Evolutionary conservation across 2,888 invertebrate species (phyloP).

Genomic region (Octodonta nipae): DNA sequence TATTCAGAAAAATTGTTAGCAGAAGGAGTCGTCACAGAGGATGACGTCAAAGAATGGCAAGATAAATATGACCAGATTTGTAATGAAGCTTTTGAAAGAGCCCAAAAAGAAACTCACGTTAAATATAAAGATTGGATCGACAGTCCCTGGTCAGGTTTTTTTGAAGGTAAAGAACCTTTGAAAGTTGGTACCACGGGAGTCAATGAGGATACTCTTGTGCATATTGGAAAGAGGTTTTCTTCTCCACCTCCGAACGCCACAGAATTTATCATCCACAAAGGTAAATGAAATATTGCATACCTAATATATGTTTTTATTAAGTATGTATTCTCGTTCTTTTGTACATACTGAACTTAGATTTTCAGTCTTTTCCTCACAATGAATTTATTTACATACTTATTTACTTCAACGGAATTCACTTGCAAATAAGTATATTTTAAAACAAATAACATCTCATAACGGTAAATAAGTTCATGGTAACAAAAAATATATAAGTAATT

Average conservation of each 20-base stretch:
- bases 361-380: too few relatives aligned
- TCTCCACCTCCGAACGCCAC: constrained; percentile 74
- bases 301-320: too few relatives aligned
- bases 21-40: constrained; percentile 57
- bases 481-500: too few relatives aligned
- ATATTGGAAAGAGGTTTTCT: constrained; percentile 75
- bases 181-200: constrained; percentile 64
- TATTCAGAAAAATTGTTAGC: constrained; percentile 68
- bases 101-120: constrained; percentile 72
- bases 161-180: constrained; percentile 71
- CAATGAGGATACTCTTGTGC: constrained; percentile 65
- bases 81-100: constrained; percentile 63
- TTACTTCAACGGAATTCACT: too few relatives aligned
- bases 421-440: too few relatives aligned
- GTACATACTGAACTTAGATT: too few relatives aligned
- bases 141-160: constrained; percentile 87
- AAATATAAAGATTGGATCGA: constrained; percentile 92
- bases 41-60: constrained; percentile 66
- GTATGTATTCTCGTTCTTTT: too few relatives aligned
- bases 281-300: too few relatives aligned
- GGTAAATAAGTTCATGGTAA: too few relatives aligned
- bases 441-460: too few relatives aligned
- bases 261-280: constrained; percentile 73
- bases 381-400: too few relatives aligned
- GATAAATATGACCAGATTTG: constrained; percentile 86